Percentiles rank a stretch among this genome's conserved stretches.
Evolutionary conservation across 2,888 invertebrate genomes (phyloP).

Genomic region (Andricus quercusramuli): DNA sequence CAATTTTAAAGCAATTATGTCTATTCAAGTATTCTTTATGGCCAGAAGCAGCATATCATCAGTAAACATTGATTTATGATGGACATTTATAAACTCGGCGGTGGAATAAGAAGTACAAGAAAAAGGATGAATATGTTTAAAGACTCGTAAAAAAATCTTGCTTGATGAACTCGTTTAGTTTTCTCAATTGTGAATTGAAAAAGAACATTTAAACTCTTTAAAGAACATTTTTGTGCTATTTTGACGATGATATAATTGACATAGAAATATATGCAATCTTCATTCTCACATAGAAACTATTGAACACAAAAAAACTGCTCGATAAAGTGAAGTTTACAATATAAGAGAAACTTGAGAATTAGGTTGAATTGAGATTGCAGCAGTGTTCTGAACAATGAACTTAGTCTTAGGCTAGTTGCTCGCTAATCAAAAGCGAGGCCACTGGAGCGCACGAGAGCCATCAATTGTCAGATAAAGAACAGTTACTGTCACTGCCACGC

Average conservation of each 20-base stretch:
- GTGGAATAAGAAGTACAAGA: background rate
- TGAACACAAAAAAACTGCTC: background rate
- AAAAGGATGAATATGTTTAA: background rate
- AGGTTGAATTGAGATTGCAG: constrained; percentile 15
- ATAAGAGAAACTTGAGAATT: background rate
- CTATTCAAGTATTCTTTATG: background rate
- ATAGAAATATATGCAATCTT: background rate
- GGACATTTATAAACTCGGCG: background rate
- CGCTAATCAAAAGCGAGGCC: constrained; percentile 12
- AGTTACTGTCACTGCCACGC: constrained; percentile 20
- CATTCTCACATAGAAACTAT: background rate
- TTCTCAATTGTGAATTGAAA: background rate
- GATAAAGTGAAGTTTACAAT: constrained; percentile 4
- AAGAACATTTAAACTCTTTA: background rate
- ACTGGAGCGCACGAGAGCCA: constrained; percentile 33
- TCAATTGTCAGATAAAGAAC: constrained; percentile 37
- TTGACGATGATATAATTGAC: constrained; percentile 9
- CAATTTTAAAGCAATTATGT: background rate
- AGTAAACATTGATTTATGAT: background rate
- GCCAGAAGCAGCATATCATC: background rate
- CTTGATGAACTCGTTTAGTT: constrained; percentile 19
- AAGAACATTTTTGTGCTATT: constrained; percentile 13
- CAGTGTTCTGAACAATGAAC: background rate
- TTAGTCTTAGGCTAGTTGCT: constrained; percentile 9
- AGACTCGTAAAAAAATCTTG: background rate